These are phyloP conservation scores for Theonella swinhoei DNA, from an alignment of 37 sponge, comb jelly and placozoan species.

Conservation along the genomic window DNA sequence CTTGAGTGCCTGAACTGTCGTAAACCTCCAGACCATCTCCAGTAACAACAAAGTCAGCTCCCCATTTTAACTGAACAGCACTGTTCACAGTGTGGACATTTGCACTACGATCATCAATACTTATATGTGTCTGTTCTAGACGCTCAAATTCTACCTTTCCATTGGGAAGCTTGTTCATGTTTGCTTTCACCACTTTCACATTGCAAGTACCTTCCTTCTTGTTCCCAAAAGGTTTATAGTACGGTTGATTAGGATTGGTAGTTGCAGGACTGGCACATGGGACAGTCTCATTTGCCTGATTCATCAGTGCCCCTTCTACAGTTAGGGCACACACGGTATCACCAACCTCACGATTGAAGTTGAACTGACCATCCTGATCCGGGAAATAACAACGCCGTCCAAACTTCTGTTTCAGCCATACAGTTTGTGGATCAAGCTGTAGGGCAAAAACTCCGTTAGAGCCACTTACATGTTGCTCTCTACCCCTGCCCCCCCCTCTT, in stretches of 20 bases:
- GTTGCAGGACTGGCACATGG: too few species aligned
- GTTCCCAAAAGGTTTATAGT: not conserved
- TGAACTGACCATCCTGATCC: not conserved
- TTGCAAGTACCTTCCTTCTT: not conserved
- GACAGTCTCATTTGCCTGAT: too few species aligned
- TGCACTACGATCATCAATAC: not conserved
- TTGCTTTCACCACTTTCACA: constrained; percentile 3
- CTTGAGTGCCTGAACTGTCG: constrained; percentile 8
- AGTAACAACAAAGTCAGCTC: not conserved
- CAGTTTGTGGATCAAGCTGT: constrained; percentile 23
- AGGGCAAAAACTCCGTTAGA: too few species aligned
- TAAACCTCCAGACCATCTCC: constrained; percentile 2
- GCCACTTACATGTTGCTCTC: too few species aligned
- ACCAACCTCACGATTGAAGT: not conserved
- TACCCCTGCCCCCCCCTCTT: not conserved
- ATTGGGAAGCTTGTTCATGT: not conserved
- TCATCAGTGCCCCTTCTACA: constrained; percentile 15
- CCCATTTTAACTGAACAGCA: not conserved
- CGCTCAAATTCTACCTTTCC: constrained; percentile 9
- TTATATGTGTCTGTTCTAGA: not conserved
- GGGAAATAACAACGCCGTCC: constrained; percentile 11
- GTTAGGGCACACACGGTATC: not conserved
- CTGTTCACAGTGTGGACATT: not conserved
- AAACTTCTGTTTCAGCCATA: constrained; percentile 16
- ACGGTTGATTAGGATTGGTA: not conserved